Evolutionary conservation across 2,797 vertebrate species (phyloP).

Genomic region (Heliangelus exortis): DNA sequence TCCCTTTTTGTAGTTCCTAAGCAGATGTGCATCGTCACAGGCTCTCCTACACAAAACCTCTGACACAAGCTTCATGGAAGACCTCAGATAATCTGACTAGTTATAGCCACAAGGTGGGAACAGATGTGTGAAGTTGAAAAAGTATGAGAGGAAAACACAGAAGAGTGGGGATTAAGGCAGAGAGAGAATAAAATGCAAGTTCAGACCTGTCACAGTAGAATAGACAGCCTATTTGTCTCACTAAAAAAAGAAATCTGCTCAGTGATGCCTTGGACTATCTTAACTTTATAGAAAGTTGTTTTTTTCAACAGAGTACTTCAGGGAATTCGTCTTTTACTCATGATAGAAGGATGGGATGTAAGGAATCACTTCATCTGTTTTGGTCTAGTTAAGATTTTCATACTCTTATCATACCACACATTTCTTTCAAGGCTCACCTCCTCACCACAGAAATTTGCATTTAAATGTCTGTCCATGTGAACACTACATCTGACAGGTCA

Average conservation of each 20-base stretch:
- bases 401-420: not conserved
- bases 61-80: not conserved
- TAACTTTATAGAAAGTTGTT: not conserved
- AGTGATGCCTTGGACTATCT: not conserved
- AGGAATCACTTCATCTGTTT: not conserved
- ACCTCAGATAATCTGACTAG: not conserved
- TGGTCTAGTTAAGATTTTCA: not conserved
- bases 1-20: not conserved
- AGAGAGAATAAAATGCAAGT: fast-evolving
- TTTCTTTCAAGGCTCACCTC: not conserved
- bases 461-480: not conserved
- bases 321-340: not conserved
- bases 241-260: not conserved
- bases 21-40: not conserved
- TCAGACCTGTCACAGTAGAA: not conserved
- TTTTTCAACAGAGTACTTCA: not conserved
- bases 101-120: not conserved
- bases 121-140: not conserved
- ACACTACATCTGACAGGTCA: not conserved
- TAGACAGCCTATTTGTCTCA: not conserved
- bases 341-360: not conserved
- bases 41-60: not conserved
- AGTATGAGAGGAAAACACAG: not conserved
- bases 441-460: not conserved
- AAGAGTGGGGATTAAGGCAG: not conserved